Evolutionary conservation across 2,797 vertebrate genomes (phyloP), one percentile per base, ranked within the genome.

Genomic region (Xenops minutus): DNA sequence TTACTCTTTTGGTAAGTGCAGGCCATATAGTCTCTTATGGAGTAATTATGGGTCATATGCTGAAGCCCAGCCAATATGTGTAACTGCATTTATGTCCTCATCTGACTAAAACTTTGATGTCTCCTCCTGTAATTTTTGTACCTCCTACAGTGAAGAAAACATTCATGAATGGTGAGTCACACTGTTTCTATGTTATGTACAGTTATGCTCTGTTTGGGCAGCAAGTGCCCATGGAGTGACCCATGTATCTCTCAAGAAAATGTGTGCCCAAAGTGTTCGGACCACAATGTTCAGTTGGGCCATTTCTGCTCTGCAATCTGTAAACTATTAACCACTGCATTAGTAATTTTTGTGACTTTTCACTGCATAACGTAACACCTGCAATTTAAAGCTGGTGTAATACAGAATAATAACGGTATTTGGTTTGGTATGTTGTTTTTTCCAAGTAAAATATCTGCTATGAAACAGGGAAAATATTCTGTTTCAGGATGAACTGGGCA

Each of bases 321-420:
- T 49, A 54, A 88, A 30, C 29, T 44, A 6, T 48, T 75, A 54
- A 54, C 41, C 6, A 6, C 26, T 43, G 11, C 10, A 21, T 55
- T 59, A 48, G 15, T 36, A 6, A 12, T 51, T 89, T 71, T 58
- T 79, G 23, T 75, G 6, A 17, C 21, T 83, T 71, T 92, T 44
- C 13, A 6, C 3, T 51, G 26, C 6, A 12, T 69, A 29, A 32
- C 0, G 0, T 52, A 54, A 37, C 6, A 17, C 9, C 8, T 68
- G 12, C 9, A 43, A 10, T 52, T 76, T 78, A 63, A 78, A 41
- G 46, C n/a, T 8, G 29, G 5, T n/a, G 12, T 56, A 54, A 30
- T 61, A 55, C 7, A 61, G 37, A 81, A 64, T 79, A 84, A 12
- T 49, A 34, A 52, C 39, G 10, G 59, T 59, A 41, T 1, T 59